phyloP scores from a whole-genome alignment of 2,113 vertebrate genomes.

The Orthonyx spaldingii region DNA sequence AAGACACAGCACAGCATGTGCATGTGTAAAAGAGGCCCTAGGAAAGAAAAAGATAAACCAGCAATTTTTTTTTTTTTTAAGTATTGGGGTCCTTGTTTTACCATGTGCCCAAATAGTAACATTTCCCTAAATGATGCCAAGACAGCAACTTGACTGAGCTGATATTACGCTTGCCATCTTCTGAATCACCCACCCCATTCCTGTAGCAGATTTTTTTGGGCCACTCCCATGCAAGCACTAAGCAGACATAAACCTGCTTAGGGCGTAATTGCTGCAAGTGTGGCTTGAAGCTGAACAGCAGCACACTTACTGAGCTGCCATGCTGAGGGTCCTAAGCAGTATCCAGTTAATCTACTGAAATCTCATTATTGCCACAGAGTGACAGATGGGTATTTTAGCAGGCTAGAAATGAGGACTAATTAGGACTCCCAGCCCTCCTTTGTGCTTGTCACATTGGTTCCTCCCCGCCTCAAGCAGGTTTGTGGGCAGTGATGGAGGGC shows the following conservation, averaged over 20 bases:
- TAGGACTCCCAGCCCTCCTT: conserved; percentile 1
- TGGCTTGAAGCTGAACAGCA: background rate
- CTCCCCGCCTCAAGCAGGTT: background rate
- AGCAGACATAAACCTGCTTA: background rate
- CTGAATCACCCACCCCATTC: background rate
- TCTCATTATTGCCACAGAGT: conserved; percentile 17
- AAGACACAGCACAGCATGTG: background rate
- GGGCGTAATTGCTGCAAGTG: background rate
- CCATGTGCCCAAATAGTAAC: background rate
- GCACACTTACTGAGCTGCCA: background rate
- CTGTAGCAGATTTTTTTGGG: background rate
- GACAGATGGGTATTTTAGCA: conserved; percentile 44
- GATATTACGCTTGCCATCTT: background rate
- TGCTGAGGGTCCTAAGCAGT: background rate
- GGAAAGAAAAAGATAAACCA: background rate
- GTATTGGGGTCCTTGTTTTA: background rate
- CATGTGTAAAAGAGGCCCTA: background rate
- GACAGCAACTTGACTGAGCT: background rate
- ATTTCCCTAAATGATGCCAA: background rate
- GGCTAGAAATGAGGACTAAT: conserved; percentile 36
- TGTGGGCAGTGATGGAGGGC: background rate
- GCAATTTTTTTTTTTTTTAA: background rate
- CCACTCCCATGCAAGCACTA: background rate
- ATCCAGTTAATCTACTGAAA: conserved; percentile 51
- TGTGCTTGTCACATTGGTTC: background rate